Evolutionary conservation across 2,113 vertebrate species (phyloP), one percentile per base, ranked within the genome.

Genomic region (Acanthochromis polyacanthus): DNA sequence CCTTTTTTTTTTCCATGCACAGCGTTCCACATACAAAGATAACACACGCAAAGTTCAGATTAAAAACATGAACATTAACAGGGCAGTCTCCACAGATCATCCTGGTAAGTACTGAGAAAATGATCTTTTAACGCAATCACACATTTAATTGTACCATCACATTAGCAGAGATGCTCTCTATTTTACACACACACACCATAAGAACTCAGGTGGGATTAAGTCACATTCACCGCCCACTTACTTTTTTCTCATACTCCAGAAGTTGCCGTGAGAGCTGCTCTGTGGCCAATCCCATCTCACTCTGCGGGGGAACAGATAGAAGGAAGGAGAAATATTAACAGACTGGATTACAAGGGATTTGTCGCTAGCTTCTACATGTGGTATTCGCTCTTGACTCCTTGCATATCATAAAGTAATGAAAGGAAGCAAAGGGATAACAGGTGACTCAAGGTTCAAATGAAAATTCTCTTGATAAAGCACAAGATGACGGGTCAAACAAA

Each of bases 261-360:
- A 99, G 95, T 67, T 98, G 97, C 85, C 92, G 95, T 0, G 98
- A 98, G 60, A 99, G 97, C 88, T 99, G 97, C 28, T 98, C 97
- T 1, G 97, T 99, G 75, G 98, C 98, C 92, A 99, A 90, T 79
- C 96, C 96, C 97, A 99, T 99, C 89, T 99, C 98, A 87, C 98
- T 99, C 98, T 99, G 91, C 17, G 4, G 81, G 55, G 22, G 32
- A 32, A 59, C 32, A 59, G 22, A 74, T 2, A 73, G 36, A 40
- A 5, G 16, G 32, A 4, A 67, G 46, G 60, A 43, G 8, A 2
- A 4, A 48, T 19, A 1, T 59, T 36, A 60, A 23, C 4, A 53
- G 15, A 61, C 22, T 32, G 25, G 19, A 64, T 65, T 65, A 25
- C 14, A 11, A 0, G 5, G 16, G 36, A 22, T 67, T 57, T 45